Base-by-base conservation (phyloP, 2,888 invertebrate genomes). In the Oscheius sp. region DNA sequence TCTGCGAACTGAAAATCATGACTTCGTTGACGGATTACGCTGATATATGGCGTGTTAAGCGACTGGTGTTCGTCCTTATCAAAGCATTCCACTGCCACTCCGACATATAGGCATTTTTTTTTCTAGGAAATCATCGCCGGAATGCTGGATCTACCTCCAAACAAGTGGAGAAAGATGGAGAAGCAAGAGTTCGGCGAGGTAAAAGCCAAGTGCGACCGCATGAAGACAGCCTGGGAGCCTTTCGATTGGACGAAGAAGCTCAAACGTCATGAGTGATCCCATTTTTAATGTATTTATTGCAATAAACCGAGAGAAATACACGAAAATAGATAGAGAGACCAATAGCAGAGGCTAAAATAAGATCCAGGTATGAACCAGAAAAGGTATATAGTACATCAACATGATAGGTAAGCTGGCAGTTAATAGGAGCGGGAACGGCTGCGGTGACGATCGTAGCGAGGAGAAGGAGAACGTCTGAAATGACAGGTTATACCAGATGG, bases 41-140 rank as follows among this genome's bases (percentile, higher is more conserved):
- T 47, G 63, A 63, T 63, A 47, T 63, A 63, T 63, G 63, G 48
- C 47, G 21, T 63, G 63, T 63, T 63, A 35, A 60, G 53, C 53
- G 53, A 53, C 4, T 53, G n/a, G 53, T 29, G 29, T 53, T 53
- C 53, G 2, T 53, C 11, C 29, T 53, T 58, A 58, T 58, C n/a
- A 33, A 42, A 48, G 3, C 47, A 21, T 48, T 48, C 21, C 21
- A 63, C 2, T 47, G 2, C 37, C 42, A 53, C 10, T 13, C 9
- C 9, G 53, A 4, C 11, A 29, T 11, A 29, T 32, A 29, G 37
- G 29, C 42, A 29, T 51, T 53, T 32, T 53, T 35, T 60, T 47
- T 74, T 74, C 9, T 81, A 91, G 91, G 96, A 97, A 93, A 93
- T 97, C 21, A 93, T 99, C 88, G 96, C 95, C 32, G 97, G 97